phyloP scores from a whole-genome alignment of 2,888 invertebrate species.

The Acrobasis suavella region DNA sequence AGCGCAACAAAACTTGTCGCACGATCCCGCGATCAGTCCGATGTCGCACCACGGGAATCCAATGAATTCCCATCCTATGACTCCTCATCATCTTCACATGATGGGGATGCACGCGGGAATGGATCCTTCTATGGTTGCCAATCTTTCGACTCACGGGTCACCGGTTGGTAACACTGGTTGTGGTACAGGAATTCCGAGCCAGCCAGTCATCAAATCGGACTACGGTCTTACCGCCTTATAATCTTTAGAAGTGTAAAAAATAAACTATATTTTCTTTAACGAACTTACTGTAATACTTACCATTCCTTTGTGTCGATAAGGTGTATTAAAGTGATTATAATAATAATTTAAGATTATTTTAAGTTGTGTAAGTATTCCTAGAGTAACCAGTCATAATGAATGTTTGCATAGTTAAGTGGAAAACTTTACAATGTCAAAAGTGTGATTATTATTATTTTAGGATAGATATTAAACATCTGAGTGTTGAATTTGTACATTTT shows the following conservation, averaged over 20 bases:
- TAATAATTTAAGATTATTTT: slow-evolving; percentile 62
- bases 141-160: slow-evolving; percentile 78
- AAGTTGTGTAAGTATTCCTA: slow-evolving; percentile 72
- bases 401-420: slow-evolving; percentile 75
- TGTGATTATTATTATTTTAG: slow-evolving; percentile 80
- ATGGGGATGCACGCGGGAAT: slow-evolving; percentile 74
- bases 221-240: slow-evolving; percentile 91
- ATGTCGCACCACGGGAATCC: slow-evolving; percentile 73
- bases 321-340: slow-evolving; percentile 74
- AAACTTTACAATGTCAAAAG: slow-evolving; percentile 82
- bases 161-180: slow-evolving; percentile 78
- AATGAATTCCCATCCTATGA: slow-evolving; percentile 81
- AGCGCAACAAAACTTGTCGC: slow-evolving; percentile 73
- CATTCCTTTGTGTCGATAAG: slow-evolving; percentile 78
- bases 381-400: slow-evolving; percentile 74
- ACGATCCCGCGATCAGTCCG: slow-evolving; percentile 78
- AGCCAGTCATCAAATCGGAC: slow-evolving; percentile 90
- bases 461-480: slow-evolving; percentile 64
- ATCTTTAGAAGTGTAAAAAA: slow-evolving; percentile 72
- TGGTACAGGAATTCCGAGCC: slow-evolving; percentile 71
- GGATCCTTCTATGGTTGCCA: slow-evolving; percentile 77
- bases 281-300: slow-evolving; percentile 68
- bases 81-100: slow-evolving; percentile 77
- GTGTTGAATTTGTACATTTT: slow-evolving; percentile 70
- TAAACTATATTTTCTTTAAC: slow-evolving; percentile 74